Percentiles rank a stretch among this genome's conserved stretches.
These are phyloP conservation scores for Brachirus orientalis DNA, from an alignment of 2,113 vertebrate genomes.

Conservation along the genomic window DNA sequence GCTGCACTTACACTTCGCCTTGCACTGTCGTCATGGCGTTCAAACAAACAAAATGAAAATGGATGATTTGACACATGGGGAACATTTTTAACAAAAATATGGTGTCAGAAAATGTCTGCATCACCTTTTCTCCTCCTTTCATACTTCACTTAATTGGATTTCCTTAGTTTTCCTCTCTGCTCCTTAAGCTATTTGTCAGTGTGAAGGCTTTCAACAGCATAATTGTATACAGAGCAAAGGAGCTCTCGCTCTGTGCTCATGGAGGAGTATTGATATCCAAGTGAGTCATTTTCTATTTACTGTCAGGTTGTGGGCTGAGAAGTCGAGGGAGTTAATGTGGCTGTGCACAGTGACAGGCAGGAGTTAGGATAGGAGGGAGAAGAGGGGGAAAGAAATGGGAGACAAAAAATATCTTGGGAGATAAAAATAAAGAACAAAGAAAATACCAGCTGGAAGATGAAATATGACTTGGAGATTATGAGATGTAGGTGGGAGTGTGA, in stretches of 20 bases:
- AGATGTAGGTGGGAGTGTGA: too few relatives aligned
- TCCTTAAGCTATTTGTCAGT: slow-evolving; percentile 56
- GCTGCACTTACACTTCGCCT: not conserved
- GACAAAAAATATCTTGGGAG: too few relatives aligned
- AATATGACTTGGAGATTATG: too few relatives aligned
- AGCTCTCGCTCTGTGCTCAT: slow-evolving; percentile 25
- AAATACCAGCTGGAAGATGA: too few relatives aligned
- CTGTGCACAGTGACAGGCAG: not conserved
- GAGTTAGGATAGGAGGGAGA: too few relatives aligned
- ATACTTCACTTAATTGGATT: slow-evolving; percentile 63
- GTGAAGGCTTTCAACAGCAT: slow-evolving; percentile 49
- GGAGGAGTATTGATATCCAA: slow-evolving; percentile 47
- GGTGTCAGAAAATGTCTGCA: not conserved
- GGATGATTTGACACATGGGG: too few relatives aligned
- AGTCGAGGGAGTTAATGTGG: slow-evolving; percentile 32
- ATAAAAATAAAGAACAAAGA: too few relatives aligned
- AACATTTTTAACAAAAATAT: not conserved
- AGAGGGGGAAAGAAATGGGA: too few relatives aligned
- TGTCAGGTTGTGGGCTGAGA: slow-evolving; percentile 56
- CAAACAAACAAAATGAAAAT: too few relatives aligned
- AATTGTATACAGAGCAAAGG: slow-evolving; percentile 47
- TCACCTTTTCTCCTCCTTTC: slow-evolving; percentile 36
- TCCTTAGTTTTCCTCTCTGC: slow-evolving; percentile 36
- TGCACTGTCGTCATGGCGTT: too few relatives aligned
- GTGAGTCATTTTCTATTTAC: slow-evolving; percentile 60